Conservation (phyloP, 2,797 vertebrate genomes). For the Lutra lutra region DNA sequence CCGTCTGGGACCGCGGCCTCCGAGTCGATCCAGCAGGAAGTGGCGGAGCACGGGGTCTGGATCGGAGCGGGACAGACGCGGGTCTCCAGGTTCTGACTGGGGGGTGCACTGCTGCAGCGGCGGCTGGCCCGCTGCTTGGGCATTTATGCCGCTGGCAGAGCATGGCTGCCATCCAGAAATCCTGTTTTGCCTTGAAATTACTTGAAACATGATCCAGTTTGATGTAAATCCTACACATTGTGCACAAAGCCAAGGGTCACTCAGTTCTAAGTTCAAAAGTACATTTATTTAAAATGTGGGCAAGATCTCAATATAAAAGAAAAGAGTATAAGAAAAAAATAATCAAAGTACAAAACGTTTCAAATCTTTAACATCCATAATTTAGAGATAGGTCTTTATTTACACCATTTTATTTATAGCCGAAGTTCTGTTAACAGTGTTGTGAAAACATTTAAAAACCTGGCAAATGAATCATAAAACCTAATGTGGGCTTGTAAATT, state of each 20-base stretch:
- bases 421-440: conserved; percentile 82
- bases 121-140: neutral
- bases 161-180: neutral
- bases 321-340: conserved; percentile 88
- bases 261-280: conserved; percentile 87
- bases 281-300: conserved; percentile 89
- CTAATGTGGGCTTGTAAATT: conserved; percentile 84
- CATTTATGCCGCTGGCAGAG: neutral
- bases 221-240: neutral
- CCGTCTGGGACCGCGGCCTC: too few species aligned
- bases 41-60: neutral
- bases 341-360: conserved; percentile 90
- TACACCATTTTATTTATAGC: conserved; percentile 86
- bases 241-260: conserved; percentile 42
- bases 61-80: rapidly evolving
- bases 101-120: rapidly evolving
- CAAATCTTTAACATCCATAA: conserved; percentile 90
- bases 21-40: rapidly evolving
- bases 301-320: conserved; percentile 89
- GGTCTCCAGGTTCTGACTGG: neutral
- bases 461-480: conserved; percentile 84
- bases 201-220: neutral
- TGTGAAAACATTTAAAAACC: conserved; percentile 88
- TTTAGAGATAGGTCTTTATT: conserved; percentile 93
- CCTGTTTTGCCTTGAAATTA: neutral